Evolutionary conservation across 2,113 vertebrate genomes (phyloP).

Genomic region (Brienomyrus longianalis): DNA sequence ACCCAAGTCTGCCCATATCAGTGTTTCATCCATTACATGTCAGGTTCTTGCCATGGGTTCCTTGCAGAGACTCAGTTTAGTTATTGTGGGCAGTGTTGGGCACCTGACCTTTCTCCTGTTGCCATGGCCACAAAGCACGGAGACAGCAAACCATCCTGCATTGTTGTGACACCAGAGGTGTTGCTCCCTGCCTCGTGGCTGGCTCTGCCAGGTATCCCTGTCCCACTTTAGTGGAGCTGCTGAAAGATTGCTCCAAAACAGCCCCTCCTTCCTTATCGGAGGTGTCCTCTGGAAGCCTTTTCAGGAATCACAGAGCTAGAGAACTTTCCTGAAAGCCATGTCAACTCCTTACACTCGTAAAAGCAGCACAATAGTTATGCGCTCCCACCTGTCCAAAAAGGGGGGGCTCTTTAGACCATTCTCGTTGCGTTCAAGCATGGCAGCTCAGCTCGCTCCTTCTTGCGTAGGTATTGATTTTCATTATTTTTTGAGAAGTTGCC

Average conservation of each 20-base stretch:
- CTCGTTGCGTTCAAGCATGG: neutral
- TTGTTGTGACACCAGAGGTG: constrained; percentile 43
- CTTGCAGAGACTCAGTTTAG: neutral
- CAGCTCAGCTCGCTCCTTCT: neutral
- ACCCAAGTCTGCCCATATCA: neutral
- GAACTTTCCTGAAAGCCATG: constrained; percentile 6
- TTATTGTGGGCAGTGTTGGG: neutral
- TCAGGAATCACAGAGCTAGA: constrained; percentile 29
- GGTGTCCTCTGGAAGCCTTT: constrained; percentile 74
- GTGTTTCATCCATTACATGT: neutral
- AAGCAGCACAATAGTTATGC: neutral
- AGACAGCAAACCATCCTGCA: constrained; percentile 9
- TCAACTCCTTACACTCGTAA: neutral
- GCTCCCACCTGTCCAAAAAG: neutral
- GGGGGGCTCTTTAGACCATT: neutral
- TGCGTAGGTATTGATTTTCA: neutral
- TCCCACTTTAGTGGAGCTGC: constrained; percentile 48
- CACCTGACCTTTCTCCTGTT: constrained; percentile 17
- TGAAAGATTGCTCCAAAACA: constrained; percentile 57
- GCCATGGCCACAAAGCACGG: constrained; percentile 8
- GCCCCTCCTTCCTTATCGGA: constrained; percentile 64
- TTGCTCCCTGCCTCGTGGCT: constrained; percentile 43
- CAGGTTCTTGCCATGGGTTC: neutral
- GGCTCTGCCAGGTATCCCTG: constrained; percentile 40
- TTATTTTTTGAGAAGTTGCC: neutral